Conservation (phyloP, 2,113 vertebrate genomes). For the Cygnus atratus region DNA sequence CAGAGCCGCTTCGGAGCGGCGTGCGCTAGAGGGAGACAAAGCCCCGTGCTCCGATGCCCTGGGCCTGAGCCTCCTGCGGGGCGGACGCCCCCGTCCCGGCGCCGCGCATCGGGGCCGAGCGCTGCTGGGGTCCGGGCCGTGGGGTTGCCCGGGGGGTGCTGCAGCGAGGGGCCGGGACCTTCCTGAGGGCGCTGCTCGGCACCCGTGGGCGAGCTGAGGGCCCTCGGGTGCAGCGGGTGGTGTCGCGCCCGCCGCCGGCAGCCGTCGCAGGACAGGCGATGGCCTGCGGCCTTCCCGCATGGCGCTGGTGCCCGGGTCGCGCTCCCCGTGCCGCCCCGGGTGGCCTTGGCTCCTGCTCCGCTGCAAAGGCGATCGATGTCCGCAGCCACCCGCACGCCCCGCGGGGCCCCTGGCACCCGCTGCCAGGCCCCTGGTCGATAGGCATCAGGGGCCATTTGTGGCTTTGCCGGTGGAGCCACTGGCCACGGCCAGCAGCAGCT, state of each 20-base stretch:
- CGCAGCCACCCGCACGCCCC: not conserved
- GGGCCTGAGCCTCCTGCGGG: not conserved
- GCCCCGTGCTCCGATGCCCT: not conserved
- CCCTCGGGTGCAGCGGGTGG: fast-evolving
- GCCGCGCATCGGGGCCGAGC: fast-evolving
- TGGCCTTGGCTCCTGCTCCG: not conserved
- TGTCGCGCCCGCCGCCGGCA: fast-evolving
- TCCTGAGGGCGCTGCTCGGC: not conserved
- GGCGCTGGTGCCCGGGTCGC: not conserved
- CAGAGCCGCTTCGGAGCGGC: not conserved
- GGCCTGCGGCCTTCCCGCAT: fast-evolving
- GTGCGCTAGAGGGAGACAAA: slow-evolving; percentile 69
- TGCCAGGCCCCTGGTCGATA: not conserved
- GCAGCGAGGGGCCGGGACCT: fast-evolving
- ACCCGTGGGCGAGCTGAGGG: not conserved
- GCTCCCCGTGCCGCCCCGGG: fast-evolving
- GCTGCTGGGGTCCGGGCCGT: not conserved
- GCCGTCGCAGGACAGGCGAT: fast-evolving
- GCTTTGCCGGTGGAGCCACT: not conserved
- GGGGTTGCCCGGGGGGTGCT: not conserved
- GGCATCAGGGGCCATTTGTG: not conserved
- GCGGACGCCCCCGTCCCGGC: too few species aligned
- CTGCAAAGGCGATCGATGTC: not conserved
- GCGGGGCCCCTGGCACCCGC: not conserved
- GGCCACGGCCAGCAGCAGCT: not conserved